Conservation (phyloP, 2,113 vertebrate genomes). For the Carassius gibelio region DNA sequence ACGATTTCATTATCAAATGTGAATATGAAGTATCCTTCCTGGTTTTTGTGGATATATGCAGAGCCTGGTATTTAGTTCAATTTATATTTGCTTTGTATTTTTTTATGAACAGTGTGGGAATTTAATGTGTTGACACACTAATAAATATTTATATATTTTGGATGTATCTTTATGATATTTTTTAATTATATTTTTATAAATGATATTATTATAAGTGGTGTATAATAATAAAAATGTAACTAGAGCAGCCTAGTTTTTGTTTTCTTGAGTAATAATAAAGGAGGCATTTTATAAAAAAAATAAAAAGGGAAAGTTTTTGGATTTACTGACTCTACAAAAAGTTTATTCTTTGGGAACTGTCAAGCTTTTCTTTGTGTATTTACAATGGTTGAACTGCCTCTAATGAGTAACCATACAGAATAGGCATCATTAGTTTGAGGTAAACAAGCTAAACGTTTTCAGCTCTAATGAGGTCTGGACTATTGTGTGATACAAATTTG, state of each 20-base stretch:
- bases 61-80: background rate
- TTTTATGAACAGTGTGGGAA: background rate
- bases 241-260: background rate
- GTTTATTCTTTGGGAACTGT: background rate
- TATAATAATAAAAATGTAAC: background rate
- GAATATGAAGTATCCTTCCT: background rate
- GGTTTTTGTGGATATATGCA: background rate
- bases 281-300: background rate
- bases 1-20: background rate
- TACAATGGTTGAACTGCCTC: background rate
- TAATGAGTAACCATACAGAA: background rate
- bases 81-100: background rate
- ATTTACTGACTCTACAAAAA: background rate
- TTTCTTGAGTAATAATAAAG: background rate
- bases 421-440: background rate
- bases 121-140: background rate
- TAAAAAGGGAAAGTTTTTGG: too few species aligned
- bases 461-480: background rate
- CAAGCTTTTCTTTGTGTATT: constrained; percentile 2
- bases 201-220: background rate
- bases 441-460: background rate
- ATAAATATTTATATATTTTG: too few species aligned
- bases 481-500: background rate
- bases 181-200: too few species aligned
- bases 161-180: too few species aligned